Evolutionary conservation across 2,797 vertebrate species (phyloP).

Genomic region (Rhynchonycteris naso): DNA sequence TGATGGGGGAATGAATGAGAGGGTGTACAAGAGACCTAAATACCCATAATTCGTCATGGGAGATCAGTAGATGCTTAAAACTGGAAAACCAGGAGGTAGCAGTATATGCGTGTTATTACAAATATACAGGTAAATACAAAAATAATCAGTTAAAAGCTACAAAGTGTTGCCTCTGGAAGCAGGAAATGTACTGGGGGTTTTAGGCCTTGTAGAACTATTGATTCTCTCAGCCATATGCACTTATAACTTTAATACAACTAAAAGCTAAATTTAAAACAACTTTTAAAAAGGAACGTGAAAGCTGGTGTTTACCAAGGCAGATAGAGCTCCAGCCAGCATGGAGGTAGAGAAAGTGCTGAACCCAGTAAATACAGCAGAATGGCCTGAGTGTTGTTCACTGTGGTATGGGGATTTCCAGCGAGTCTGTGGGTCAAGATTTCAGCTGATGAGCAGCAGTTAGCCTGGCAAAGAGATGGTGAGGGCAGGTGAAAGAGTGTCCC

Average conservation of each 20-base stretch:
- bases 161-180: background rate
- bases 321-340: background rate
- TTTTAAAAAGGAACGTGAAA: background rate
- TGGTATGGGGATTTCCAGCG: background rate
- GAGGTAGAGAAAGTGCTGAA: background rate
- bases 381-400: background rate
- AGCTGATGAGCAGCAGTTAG: background rate
- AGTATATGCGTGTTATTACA: background rate
- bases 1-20: background rate
- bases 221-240: background rate
- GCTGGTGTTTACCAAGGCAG: background rate
- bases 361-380: too few relatives aligned
- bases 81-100: constrained; percentile 12
- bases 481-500: background rate
- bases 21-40: background rate
- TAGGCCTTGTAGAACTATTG: constrained; percentile 10
- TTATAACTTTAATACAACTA: background rate
- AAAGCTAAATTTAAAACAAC: background rate
- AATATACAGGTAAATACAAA: constrained; percentile 19
- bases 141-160: constrained; percentile 14
- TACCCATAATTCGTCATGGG: background rate
- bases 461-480: background rate
- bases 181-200: background rate
- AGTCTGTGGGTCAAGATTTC: constrained; percentile 23
- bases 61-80: constrained; percentile 13